Percentiles rank a stretch among this genome's conserved stretches.
Conservation (phyloP, 2,888 invertebrate species). For the Strigamia transsilvanica region DNA sequence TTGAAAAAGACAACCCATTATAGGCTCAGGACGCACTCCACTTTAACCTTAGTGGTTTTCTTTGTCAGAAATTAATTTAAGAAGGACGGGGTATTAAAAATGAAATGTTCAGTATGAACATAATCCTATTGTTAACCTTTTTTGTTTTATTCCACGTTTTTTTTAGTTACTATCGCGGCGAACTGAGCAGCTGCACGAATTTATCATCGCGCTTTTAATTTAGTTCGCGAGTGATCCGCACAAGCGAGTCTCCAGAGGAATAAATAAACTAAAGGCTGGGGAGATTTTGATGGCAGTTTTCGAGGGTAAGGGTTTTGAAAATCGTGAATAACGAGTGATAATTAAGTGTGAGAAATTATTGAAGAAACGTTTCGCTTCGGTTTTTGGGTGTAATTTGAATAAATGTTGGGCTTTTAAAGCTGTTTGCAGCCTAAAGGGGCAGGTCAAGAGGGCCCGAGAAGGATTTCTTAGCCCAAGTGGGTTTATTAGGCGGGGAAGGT, state of each 20-base stretch:
- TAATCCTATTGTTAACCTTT: background rate
- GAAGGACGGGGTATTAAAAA: background rate
- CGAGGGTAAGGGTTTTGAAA: background rate
- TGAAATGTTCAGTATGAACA: background rate
- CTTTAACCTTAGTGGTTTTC: constrained; percentile 15
- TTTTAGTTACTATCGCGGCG: background rate
- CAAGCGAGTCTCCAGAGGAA: background rate
- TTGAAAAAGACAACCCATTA: constrained; percentile 48
- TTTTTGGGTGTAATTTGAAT: constrained; percentile 6
- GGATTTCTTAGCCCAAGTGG: background rate
- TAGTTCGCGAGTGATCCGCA: background rate
- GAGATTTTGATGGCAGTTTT: background rate
- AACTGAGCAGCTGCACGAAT: background rate
- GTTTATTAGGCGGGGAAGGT: background rate
- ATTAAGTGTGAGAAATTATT: constrained; percentile 8
- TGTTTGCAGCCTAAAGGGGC: background rate
- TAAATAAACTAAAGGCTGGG: background rate
- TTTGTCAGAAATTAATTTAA: constrained; percentile 28
- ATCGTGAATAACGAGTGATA: background rate
- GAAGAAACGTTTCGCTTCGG: background rate
- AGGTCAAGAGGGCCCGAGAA: background rate
- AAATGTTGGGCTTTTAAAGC: background rate
- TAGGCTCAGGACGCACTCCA: constrained; percentile 12
- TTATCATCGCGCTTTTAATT: constrained; percentile 21
- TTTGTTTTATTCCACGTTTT: constrained; percentile 1